These are phyloP conservation scores for Cheiracanthium punctorium DNA, from an alignment of 2,888 invertebrate genomes.

Conservation along the genomic window DNA sequence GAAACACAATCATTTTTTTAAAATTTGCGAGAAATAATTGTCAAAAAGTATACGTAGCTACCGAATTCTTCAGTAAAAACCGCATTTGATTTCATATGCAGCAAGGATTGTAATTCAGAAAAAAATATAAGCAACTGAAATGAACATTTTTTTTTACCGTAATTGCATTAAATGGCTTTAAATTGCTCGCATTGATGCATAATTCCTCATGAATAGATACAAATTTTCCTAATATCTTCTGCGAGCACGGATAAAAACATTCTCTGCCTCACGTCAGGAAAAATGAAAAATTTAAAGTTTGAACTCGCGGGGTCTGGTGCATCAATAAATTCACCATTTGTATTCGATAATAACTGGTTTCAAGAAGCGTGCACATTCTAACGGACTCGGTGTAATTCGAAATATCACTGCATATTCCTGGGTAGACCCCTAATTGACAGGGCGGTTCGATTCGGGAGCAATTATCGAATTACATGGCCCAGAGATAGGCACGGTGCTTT, in stretches of 20 bases:
- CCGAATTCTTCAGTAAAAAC: too few relatives aligned
- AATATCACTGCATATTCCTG: constrained; percentile 29
- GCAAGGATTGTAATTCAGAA: too few relatives aligned
- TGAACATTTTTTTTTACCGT: too few relatives aligned
- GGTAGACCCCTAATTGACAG: constrained; percentile 19
- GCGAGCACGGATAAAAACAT: background rate
- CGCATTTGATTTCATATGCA: too few relatives aligned
- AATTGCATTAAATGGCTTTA: background rate
- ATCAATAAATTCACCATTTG: constrained; percentile 55
- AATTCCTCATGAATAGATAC: background rate
- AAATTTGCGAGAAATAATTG: too few relatives aligned
- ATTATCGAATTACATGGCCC: constrained; percentile 48
- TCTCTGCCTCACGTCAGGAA: background rate
- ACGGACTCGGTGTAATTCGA: background rate
- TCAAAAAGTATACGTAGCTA: too few relatives aligned
- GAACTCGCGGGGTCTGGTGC: background rate
- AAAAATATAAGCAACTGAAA: too few relatives aligned
- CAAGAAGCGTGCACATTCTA: constrained; percentile 28
- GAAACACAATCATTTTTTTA: too few relatives aligned
- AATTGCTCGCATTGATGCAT: background rate
- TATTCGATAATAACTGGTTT: constrained; percentile 43
- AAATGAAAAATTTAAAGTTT: background rate
- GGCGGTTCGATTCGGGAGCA: constrained; percentile 43
- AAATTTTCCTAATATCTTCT: too few relatives aligned
- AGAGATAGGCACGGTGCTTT: constrained; percentile 4